Percentiles rank a stretch among this genome's conserved stretches.
These are phyloP conservation scores for Gobiocypris rarus DNA, from an alignment of 2,113 vertebrate species.

Conservation along the genomic window DNA sequence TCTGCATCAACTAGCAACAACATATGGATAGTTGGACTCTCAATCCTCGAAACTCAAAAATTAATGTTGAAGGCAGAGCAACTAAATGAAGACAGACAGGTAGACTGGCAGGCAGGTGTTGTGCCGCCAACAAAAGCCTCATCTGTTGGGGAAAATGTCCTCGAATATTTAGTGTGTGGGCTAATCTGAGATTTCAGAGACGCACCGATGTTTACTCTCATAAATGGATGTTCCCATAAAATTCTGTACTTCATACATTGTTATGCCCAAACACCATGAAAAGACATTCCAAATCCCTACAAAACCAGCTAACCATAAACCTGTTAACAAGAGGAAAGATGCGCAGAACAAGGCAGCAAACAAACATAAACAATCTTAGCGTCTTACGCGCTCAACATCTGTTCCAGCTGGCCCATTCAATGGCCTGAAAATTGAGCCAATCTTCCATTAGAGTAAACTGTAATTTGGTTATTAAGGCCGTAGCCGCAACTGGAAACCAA, in stretches of 20 bases:
- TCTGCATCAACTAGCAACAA: constrained; percentile 24
- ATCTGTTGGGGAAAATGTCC: background rate
- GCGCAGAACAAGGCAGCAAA: constrained; percentile 21
- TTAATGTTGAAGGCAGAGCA: constrained; percentile 6
- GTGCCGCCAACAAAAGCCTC: constrained; percentile 21
- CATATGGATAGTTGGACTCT: constrained; percentile 19
- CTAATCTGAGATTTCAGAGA: background rate
- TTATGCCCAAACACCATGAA: constrained; percentile 9
- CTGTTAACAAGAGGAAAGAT: constrained; percentile 27
- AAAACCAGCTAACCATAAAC: constrained; percentile 13
- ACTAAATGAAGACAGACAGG: constrained; percentile 20
- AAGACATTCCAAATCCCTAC: constrained; percentile 16
- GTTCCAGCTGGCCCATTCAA: constrained; percentile 55
- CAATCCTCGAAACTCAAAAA: constrained; percentile 15
- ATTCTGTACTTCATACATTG: background rate
- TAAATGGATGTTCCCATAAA: constrained; percentile 16
- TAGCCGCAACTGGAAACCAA: constrained; percentile 61
- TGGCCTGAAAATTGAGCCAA: constrained; percentile 59
- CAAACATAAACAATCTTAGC: constrained; percentile 43
- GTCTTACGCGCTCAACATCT: constrained; percentile 60
- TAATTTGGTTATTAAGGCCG: constrained; percentile 57
- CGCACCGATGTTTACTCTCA: background rate
- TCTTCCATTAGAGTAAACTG: constrained; percentile 56
- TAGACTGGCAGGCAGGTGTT: constrained; percentile 40
- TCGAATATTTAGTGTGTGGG: constrained; percentile 31